These are phyloP conservation scores for Amphiura filiformis DNA, from an alignment of 35 echinoderm and acorn worm species.

Conservation along the genomic window DNA sequence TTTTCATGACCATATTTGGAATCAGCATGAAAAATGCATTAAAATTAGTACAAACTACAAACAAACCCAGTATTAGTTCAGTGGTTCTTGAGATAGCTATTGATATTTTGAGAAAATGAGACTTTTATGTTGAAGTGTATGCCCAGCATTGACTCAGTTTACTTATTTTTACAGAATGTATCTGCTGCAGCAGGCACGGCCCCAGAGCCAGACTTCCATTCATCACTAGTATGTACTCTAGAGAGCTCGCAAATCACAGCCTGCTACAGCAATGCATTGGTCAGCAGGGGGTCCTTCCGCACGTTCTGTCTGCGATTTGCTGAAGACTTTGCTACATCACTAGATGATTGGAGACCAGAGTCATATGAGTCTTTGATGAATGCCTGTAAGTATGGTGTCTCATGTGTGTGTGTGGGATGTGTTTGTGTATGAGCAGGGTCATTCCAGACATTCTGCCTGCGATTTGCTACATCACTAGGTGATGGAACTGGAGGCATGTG, in stretches of 20 bases:
- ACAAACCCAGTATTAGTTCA: too few relatives aligned
- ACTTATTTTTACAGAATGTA: conserved; percentile 26
- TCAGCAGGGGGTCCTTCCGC: conserved; percentile 81
- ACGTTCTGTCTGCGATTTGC: conserved; percentile 88
- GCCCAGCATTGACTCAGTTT: too few relatives aligned
- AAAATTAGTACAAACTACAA: too few relatives aligned
- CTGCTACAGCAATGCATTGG: conserved; percentile 65
- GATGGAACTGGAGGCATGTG: background rate
- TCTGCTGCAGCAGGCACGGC: conserved; percentile 17
- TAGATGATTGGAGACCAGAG: conserved; percentile 74
- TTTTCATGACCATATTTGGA: too few relatives aligned
- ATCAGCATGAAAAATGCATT: too few relatives aligned
- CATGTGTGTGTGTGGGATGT: too few relatives aligned
- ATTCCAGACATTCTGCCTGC: too few relatives aligned
- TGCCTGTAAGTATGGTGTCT: conserved; percentile 73
- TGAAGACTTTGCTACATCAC: conserved; percentile 77
- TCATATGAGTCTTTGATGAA: conserved; percentile 62
- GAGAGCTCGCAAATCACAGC: conserved; percentile 86
- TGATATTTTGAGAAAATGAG: too few relatives aligned
- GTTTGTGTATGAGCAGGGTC: too few relatives aligned
- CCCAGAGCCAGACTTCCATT: conserved; percentile 63
- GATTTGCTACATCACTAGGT: background rate
- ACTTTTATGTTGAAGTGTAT: too few relatives aligned
- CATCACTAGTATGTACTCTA: conserved; percentile 71
- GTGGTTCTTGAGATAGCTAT: too few relatives aligned